phyloP scores from a whole-genome alignment of 2,113 vertebrate species.

The Leucopsar rothschildi region DNA sequence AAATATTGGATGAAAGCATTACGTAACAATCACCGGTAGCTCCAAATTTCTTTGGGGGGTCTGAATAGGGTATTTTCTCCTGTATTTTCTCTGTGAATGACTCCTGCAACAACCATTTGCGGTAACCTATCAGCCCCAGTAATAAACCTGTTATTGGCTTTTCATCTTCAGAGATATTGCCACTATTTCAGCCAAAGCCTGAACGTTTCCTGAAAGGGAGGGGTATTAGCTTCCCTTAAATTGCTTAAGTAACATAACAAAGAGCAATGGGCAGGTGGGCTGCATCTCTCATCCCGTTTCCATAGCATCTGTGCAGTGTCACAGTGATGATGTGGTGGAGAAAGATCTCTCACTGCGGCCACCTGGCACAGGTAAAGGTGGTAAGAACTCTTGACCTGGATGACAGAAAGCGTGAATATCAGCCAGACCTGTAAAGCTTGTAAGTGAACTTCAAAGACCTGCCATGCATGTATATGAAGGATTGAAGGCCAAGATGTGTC shows the following conservation, averaged over 20 bases:
- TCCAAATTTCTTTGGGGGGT: neutral
- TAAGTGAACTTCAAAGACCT: neutral
- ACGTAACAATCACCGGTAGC: neutral
- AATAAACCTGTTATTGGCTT: neutral
- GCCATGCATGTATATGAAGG: accelerated
- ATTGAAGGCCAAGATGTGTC: neutral
- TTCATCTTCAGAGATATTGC: neutral
- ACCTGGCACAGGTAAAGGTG: neutral
- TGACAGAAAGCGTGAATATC: neutral
- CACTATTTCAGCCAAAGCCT: neutral
- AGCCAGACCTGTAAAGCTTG: neutral
- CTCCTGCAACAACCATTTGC: neutral
- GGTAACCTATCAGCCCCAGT: neutral
- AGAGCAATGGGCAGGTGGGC: neutral
- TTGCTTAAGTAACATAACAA: neutral
- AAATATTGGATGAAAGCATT: neutral
- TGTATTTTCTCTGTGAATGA: neutral
- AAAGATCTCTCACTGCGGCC: neutral
- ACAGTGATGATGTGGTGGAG: neutral
- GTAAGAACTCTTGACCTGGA: neutral
- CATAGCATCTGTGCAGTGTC: neutral
- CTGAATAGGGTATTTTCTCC: neutral
- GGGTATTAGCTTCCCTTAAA: neutral
- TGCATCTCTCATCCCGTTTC: neutral
- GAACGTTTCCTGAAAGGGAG: neutral